phyloP scores from a whole-genome alignment of 2,113 vertebrate genomes.

The Oncorhynchus clarkii region DNA sequence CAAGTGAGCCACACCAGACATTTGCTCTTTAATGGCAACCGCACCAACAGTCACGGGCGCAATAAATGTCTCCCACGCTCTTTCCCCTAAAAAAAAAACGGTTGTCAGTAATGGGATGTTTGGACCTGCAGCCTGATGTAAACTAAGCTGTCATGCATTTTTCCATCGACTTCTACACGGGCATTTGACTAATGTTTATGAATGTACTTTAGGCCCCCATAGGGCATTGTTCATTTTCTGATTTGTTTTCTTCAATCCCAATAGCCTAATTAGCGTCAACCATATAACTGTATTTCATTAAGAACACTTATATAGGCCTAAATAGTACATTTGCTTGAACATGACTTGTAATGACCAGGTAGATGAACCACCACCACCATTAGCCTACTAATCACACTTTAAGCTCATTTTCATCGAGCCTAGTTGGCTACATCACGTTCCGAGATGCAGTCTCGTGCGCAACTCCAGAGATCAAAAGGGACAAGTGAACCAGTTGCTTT shows the following conservation, averaged over 20 bases:
- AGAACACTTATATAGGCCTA: not conserved
- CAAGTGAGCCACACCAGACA: no score
- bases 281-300: no score
- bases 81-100: not conserved
- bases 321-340: not conserved
- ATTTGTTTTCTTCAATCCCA: not conserved
- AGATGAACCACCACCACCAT: not conserved
- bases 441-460: not conserved
- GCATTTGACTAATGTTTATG: no score
- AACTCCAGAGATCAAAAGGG: not conserved
- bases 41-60: not conserved
- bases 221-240: not conserved
- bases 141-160: not conserved
- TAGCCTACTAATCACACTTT: not conserved
- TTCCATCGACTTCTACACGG: no score
- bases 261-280: not conserved
- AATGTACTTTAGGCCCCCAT: no score
- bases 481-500: not conserved
- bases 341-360: not conserved
- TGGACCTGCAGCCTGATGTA: not conserved
- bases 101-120: not conserved
- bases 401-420: not conserved
- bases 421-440: not conserved
- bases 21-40: not conserved
- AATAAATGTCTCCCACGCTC: no score